Base-by-base conservation (phyloP, 2,113 vertebrate species). In the Odontophorus gujanensis region DNA sequence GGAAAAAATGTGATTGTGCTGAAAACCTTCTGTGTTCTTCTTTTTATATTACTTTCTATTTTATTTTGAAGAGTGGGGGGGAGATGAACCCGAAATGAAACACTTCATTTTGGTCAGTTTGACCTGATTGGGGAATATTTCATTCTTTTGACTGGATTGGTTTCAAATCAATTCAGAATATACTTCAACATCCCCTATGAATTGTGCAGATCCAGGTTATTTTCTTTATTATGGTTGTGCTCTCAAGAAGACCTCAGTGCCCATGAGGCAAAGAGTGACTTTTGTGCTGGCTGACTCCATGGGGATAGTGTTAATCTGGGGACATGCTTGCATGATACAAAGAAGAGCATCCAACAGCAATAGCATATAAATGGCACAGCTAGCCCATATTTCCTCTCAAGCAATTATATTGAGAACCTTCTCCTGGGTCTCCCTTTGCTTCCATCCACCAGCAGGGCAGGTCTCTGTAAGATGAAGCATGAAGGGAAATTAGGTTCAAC, bases 81-180 rank as follows among this genome's bases (percentile, higher is more conserved):
- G 73, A 87, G 85, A 55, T 4, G 2, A 80, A 90, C 55, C 79
- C 76, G 87, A 96, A 96, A 96, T 96, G 95, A 96, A 96, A 95
- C 96, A 96, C 93, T 93, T 96, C 93, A 96, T 96, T 94, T 91
- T 94, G 88, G 93, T 91, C 90, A 94, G 92, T 94, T 90, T 80
- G 76, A 91, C 90, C 82, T 26, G 72, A 63, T 21, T 1, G 2
- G 63, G 50, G 79, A 94, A 42, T 63, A 50, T 80, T 94, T 93
- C 59, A 26, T 83, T 82, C 79, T 77, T 91, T 83, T 85, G 90
- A 96, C n/a, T 95, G 92, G 85, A 74, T 38, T 80, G n/a, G 50
- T 74, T 96, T 96, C 92, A 93, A 95, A 93, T 91, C 34, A 80
- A n/a, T 89, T 62, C 85, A 34, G 90, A 82, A 91, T 20, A 73